phyloP scores from a whole-genome alignment of 2,797 vertebrate species.

The Pipistrellus kuhlii region DNA sequence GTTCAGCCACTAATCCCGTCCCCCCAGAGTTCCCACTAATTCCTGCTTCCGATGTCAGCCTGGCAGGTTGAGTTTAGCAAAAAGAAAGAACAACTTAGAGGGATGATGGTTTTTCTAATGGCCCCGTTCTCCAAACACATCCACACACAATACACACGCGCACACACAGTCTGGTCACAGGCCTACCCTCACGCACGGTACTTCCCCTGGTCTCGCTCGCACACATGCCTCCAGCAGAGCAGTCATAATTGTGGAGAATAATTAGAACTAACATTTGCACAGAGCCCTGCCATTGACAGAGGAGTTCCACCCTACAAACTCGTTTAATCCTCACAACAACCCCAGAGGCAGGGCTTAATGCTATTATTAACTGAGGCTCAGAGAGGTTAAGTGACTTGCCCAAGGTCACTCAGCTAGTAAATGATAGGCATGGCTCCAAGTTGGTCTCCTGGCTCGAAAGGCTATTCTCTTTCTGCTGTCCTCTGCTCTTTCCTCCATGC shows the following conservation, averaged over 20 bases:
- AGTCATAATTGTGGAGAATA: slow-evolving; percentile 71
- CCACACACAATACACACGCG: slow-evolving; percentile 62
- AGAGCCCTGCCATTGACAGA: slow-evolving; percentile 42
- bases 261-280: slow-evolving; percentile 83
- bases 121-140: slow-evolving; percentile 78
- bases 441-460: not conserved
- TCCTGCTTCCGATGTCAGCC: slow-evolving; percentile 80
- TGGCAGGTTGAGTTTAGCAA: slow-evolving; percentile 66
- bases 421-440: slow-evolving; percentile 5
- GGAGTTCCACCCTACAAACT: slow-evolving; percentile 7
- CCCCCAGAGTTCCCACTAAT: slow-evolving; percentile 78
- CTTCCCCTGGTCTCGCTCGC: not conserved
- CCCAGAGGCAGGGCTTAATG: slow-evolving; percentile 72
- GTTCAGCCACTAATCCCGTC: slow-evolving; percentile 80
- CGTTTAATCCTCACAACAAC: slow-evolving; percentile 55
- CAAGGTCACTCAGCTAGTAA: slow-evolving; percentile 72
- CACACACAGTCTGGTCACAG: slow-evolving; percentile 61
- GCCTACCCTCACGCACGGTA: slow-evolving; percentile 4
- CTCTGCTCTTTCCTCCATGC: not conserved
- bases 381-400: slow-evolving; percentile 80
- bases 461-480: not conserved
- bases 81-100: slow-evolving; percentile 80
- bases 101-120: slow-evolving; percentile 82
- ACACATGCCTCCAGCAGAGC: not conserved
- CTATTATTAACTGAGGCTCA: slow-evolving; percentile 77